Evolutionary conservation across 2,888 invertebrate genomes (phyloP).

Genomic region (Acleris cristana): DNA sequence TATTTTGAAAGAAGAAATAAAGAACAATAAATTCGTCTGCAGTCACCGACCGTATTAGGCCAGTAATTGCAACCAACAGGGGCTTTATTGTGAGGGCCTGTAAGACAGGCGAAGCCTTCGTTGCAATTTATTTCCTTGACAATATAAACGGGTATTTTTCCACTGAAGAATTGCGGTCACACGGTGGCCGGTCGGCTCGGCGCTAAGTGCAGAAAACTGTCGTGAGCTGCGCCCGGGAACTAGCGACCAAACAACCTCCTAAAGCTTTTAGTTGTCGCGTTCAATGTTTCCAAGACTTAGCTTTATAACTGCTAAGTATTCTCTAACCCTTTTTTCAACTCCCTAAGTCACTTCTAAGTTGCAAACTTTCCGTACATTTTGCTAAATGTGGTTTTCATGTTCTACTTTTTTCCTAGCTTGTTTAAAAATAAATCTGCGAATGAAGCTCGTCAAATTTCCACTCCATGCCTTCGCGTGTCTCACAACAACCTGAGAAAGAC

Average conservation of each 20-base stretch:
- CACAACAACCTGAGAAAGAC: conserved; percentile 41
- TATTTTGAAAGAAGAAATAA: conserved; percentile 44
- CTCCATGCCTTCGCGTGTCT: conserved; percentile 19
- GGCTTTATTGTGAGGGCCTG: conserved; percentile 53
- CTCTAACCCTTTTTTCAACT: conserved; percentile 27
- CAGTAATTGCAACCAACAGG: conserved; percentile 62
- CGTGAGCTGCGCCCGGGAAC: conserved; percentile 44
- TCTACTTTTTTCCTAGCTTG: too few species aligned
- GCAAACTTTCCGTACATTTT: too few species aligned
- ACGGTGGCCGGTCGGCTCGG: conserved; percentile 51
- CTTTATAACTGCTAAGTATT: conserved; percentile 46
- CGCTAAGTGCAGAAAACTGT: conserved; percentile 73
- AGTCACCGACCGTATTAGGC: conserved; percentile 52
- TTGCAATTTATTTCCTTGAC: conserved; percentile 61
- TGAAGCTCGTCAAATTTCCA: conserved; percentile 17
- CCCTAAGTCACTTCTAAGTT: conserved; percentile 11
- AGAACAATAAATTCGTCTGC: conserved; percentile 58
- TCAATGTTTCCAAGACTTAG: conserved; percentile 46
- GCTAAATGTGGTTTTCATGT: too few species aligned
- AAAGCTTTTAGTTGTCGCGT: conserved; percentile 60
- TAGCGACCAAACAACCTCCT: conserved; percentile 56
- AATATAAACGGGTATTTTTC: conserved; percentile 65
- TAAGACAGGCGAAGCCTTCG: conserved; percentile 32
- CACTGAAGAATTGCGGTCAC: conserved; percentile 66
- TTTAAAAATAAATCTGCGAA: conserved; percentile 2